Evolutionary conservation across 1,140 invertebrate species (phyloP).

Genomic region (Solenopsis invicta): DNA sequence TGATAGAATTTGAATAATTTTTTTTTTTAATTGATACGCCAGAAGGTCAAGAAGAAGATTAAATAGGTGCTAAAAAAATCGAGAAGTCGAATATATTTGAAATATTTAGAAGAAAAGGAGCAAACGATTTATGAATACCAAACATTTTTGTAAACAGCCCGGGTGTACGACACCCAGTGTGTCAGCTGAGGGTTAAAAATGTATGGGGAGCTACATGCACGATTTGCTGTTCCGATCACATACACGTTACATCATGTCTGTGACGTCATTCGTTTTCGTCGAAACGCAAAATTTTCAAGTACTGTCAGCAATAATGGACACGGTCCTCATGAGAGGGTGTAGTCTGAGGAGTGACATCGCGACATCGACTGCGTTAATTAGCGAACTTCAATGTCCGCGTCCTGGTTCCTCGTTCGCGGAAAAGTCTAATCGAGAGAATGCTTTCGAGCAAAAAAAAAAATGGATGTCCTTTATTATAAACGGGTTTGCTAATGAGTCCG

Average conservation of each 20-base stretch:
- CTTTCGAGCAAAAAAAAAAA: constrained; percentile 49
- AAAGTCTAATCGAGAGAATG: constrained; percentile 62
- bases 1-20: too few relatives aligned
- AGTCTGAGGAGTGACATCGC: constrained; percentile 60
- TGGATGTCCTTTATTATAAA: constrained; percentile 67
- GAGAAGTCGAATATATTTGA: too few relatives aligned
- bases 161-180: too few relatives aligned
- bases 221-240: constrained; percentile 35
- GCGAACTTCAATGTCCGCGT: constrained; percentile 63
- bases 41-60: too few relatives aligned
- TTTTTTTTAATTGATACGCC: too few relatives aligned
- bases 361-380: constrained; percentile 73
- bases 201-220: neutral
- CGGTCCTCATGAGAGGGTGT: constrained; percentile 60
- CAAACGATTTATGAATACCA: too few relatives aligned
- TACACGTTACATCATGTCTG: constrained; percentile 27
- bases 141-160: too few relatives aligned
- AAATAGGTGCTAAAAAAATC: too few relatives aligned
- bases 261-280: neutral
- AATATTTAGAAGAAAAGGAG: too few relatives aligned
- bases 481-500: constrained; percentile 58
- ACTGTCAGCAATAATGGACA: constrained; percentile 56
- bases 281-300: constrained; percentile 33
- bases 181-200: too few relatives aligned
- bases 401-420: constrained; percentile 48